These are phyloP conservation scores for Cottus gobio DNA, from an alignment of 2,113 vertebrate species.

Conservation along the genomic window DNA sequence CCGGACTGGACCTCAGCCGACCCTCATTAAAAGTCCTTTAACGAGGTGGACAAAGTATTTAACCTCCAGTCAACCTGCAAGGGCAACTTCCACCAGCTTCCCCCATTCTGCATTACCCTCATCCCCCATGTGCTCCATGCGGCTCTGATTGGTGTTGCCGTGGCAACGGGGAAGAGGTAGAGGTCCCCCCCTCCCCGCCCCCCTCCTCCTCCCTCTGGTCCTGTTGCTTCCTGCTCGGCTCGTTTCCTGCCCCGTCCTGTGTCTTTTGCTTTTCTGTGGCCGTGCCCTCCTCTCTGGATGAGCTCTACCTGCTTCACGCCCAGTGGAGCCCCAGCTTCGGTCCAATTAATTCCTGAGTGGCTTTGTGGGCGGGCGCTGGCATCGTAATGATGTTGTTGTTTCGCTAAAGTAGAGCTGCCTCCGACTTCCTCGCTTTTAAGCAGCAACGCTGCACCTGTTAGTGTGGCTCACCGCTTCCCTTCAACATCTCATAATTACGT, in stretches of 20 bases:
- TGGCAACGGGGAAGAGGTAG: conserved; percentile 63
- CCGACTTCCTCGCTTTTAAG: conserved; percentile 10
- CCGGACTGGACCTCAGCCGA: background rate
- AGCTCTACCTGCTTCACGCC: conserved; percentile 48
- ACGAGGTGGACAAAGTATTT: conserved; percentile 74
- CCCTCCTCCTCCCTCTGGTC: conserved; percentile 53
- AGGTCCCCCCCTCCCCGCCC: too few relatives aligned
- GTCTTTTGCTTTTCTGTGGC: conserved; percentile 33
- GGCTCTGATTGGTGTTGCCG: conserved; percentile 71
- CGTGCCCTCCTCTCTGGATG: conserved; percentile 46
- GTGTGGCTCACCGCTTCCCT: conserved; percentile 31
- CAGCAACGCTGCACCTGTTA: conserved; percentile 12
- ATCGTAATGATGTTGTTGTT: conserved; percentile 20
- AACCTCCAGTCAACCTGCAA: conserved; percentile 52
- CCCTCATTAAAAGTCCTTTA: conserved; percentile 35
- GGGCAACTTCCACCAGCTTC: conserved; percentile 71
- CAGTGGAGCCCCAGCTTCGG: conserved; percentile 15
- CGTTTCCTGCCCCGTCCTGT: conserved; percentile 56
- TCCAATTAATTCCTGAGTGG: conserved; percentile 52
- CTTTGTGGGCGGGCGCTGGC: conserved; percentile 28
- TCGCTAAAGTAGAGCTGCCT: conserved; percentile 32
- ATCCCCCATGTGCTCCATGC: conserved; percentile 29
- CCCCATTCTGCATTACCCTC: conserved; percentile 64
- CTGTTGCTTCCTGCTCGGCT: conserved; percentile 66
- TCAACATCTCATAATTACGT: conserved; percentile 1